These are phyloP conservation scores for Caenorhabditis sinica DNA, from an alignment of 2,888 invertebrate genomes.

Conservation along the genomic window DNA sequence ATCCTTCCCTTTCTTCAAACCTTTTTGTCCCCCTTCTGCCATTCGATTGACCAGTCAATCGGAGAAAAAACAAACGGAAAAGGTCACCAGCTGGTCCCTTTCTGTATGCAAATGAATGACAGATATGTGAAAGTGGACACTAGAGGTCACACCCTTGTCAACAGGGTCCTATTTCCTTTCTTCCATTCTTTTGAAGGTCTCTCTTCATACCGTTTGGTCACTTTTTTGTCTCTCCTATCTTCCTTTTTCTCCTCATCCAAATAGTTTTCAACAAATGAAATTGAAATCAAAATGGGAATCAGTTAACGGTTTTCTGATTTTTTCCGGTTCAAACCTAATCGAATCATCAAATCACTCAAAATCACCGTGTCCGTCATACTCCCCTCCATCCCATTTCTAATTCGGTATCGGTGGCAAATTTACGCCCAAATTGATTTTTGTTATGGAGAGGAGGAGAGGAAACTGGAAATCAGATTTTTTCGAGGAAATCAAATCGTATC, in stretches of 20 bases:
- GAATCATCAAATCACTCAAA: slow-evolving; percentile 50
- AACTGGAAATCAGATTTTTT: slow-evolving; percentile 18
- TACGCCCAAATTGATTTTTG: slow-evolving; percentile 39
- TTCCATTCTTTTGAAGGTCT: slow-evolving; percentile 7
- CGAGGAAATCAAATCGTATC: neutral
- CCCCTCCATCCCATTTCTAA: slow-evolving; percentile 9
- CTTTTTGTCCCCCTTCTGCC: slow-evolving; percentile 13
- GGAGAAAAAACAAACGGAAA: slow-evolving; percentile 42
- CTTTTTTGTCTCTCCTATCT: slow-evolving; percentile 11
- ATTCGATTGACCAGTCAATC: slow-evolving; percentile 4
- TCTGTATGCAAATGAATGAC: slow-evolving; percentile 33
- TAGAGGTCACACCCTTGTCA: slow-evolving; percentile 35
- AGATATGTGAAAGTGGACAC: slow-evolving; percentile 20
- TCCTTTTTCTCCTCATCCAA: neutral
- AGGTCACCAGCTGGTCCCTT: slow-evolving; percentile 41
- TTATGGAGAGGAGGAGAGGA: neutral
- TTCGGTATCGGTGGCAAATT: slow-evolving; percentile 36
- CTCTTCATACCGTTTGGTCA: neutral
- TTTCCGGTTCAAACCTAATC: slow-evolving; percentile 61
- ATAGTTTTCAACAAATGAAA: neutral
- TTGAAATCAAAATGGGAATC: slow-evolving; percentile 14
- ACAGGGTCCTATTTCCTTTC: slow-evolving; percentile 19
- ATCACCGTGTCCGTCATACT: slow-evolving; percentile 19
- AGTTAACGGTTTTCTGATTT: slow-evolving; percentile 42
- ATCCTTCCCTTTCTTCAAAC: neutral